Evolutionary conservation across 1,140 invertebrate genomes (phyloP).

Genomic region (Tribolium madens): DNA sequence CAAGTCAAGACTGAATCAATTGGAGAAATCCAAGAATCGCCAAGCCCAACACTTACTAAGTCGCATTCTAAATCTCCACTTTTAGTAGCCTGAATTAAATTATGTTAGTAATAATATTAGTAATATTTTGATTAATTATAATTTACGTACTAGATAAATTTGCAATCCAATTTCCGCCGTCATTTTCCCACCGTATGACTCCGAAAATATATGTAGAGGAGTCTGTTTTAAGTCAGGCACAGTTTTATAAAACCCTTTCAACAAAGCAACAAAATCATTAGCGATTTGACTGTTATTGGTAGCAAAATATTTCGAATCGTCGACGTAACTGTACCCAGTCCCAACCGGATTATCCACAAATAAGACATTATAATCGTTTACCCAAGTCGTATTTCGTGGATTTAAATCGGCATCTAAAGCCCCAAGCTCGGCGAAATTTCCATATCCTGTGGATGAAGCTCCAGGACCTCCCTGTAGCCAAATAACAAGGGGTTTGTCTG

Average conservation of each 20-base stretch:
- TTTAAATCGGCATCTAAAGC: constrained; percentile 76
- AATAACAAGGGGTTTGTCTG: constrained; percentile 77
- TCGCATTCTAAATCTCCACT: constrained; percentile 76
- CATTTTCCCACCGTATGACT: constrained; percentile 93
- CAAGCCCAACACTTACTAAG: constrained; percentile 82
- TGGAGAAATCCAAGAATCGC: constrained; percentile 89
- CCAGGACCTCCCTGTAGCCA: constrained; percentile 79
- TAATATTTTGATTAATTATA: not conserved
- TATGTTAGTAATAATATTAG: not conserved
- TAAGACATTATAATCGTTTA: constrained; percentile 79
- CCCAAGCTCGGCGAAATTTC: constrained; percentile 84
- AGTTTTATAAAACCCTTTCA: constrained; percentile 73
- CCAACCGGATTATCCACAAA: constrained; percentile 92
- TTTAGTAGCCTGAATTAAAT: constrained; percentile 71
- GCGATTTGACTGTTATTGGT: constrained; percentile 80
- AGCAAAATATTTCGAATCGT: constrained; percentile 68
- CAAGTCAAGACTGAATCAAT: constrained; percentile 84
- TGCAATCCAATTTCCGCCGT: constrained; percentile 78
- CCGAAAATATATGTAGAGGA: constrained; percentile 84
- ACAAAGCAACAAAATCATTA: constrained; percentile 77
- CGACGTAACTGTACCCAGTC: constrained; percentile 85
- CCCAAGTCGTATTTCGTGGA: constrained; percentile 80
- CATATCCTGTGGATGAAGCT: constrained; percentile 80
- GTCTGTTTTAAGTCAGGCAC: constrained; percentile 75
- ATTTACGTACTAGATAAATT: constrained; percentile 38